Evolutionary conservation across 2,113 vertebrate species (phyloP), one percentile per base, ranked within the genome.

Genomic region (Saccopteryx leptura): DNA sequence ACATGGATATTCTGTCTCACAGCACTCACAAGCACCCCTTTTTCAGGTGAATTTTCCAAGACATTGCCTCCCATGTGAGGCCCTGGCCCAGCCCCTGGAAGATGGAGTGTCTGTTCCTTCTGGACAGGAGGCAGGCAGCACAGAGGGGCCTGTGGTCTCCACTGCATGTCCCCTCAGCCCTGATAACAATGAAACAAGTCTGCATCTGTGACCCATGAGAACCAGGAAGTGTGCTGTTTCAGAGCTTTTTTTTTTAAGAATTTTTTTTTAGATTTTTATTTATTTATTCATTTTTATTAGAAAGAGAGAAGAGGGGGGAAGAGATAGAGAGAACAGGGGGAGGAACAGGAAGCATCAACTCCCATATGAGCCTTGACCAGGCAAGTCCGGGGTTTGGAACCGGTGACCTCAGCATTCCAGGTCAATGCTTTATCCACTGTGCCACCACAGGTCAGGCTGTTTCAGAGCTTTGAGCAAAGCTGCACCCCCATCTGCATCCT

Each of bases 61-160:
- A 46, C 0, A 11, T 7, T 61, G 33, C 28, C 75, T 90, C 54
- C 33, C 0, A 0, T 18, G 1, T 0, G 2, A 68, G 83, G 18
- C 19, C 28, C 54, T 21, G 12, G 60, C 54, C 48, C 19, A 23
- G 65, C n/a, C 24, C 4, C 7, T 15, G 8, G 33, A 15, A 65
- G 9, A 71, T 9, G 3, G 26, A 7, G 7, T 10, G 23, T 71
- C 14, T 72, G 58, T 21, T 4, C 7, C 28, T 28, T 4, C 83
- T 5, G 5, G 28, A 58, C 23, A 54, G 21, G 28, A 39, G 76
- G 39, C 39, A 4, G n/a, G 63, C 39, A 39, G 7, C 50, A 71
- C 28, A 17, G n/a, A 11, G 52, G 5, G 6, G 5, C 46, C 72
- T 14, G 0, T 5, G 52, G 26, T 15, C 39, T 31, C 58, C 26